Evolutionary conservation across 2,113 vertebrate genomes (phyloP), one percentile per base, ranked within the genome.

Genomic region (Galemys pyrenaicus): DNA sequence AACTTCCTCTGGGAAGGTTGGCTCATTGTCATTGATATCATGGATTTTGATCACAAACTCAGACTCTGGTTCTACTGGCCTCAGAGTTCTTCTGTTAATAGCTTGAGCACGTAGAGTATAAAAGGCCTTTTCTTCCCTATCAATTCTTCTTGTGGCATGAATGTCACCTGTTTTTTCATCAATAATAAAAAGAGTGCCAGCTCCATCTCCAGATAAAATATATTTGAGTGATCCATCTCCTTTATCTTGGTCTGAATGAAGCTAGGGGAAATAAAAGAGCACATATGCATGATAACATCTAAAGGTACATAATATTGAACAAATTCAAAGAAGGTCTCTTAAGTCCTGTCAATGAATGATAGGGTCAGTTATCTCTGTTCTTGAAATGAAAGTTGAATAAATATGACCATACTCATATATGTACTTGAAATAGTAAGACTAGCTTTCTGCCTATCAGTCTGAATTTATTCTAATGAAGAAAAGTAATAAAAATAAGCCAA

Each of bases 21-120:
- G 98, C 49, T 99, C 98, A 56, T 99, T 99, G 97, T 99, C 98
- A 94, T 99, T 99, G 91, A 99, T 99, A 90, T 99, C 98, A 81
- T 99, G 98, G 96, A 99, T 99, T 97, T 99, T 99, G 95, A 99
- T 99, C 97, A 99, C 98, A 98, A 99, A 99, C 91, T 99, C 98
- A 67, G 98, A 99, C 92, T 98, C 98, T 9, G 98, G 98, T 96
- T 99, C 98, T 89, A 99, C 98, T 64, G 98, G 98, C 92, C 98
- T 98, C 84, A 98, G 92, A 87, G 98, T 99, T 98, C 98, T 98
- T 97, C 98, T 98, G 9, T 99, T 98, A 97, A 99, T 98, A 97
- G 98, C 98, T 97, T 99, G 98, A 87, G 98, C 98, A 92, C 98
- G 98, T 73, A 99, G 97, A 24, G 98, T 98, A 58, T 99, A 99